Conservation (phyloP, 1,140 invertebrate species). For the Phthorimaea operculella region DNA sequence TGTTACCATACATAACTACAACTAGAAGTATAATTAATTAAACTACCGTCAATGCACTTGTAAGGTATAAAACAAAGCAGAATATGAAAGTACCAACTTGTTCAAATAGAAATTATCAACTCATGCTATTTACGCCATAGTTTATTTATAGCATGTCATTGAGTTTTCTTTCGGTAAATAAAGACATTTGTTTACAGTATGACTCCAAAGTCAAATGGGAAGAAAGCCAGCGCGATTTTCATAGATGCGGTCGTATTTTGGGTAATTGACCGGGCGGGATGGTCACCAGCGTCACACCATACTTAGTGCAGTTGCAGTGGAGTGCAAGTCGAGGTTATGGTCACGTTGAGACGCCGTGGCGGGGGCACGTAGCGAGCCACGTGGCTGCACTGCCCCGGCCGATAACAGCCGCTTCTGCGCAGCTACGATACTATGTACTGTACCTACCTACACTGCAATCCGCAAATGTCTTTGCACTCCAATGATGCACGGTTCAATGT, state of each 20-base stretch:
- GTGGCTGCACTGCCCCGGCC: constrained; percentile 12
- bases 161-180: too few relatives aligned
- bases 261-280: background rate
- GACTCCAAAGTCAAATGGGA: background rate
- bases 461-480: constrained; percentile 23
- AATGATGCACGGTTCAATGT: constrained; percentile 4
- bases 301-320: background rate
- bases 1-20: background rate
- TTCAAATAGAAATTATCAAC: too few relatives aligned
- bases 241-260: background rate
- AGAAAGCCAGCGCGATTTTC: background rate
- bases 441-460: constrained; percentile 1
- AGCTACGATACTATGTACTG: constrained; percentile 15
- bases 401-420: constrained; percentile 28
- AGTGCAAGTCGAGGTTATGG: constrained; percentile 15
- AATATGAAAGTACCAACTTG: too few relatives aligned
- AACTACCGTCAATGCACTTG: too few relatives aligned
- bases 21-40: too few relatives aligned
- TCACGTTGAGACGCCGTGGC: constrained; percentile 26
- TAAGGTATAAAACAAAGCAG: too few relatives aligned
- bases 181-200: background rate
- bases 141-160: too few relatives aligned
- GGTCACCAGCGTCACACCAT: background rate
- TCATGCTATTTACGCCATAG: too few relatives aligned
- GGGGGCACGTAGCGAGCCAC: constrained; percentile 28